Percentiles rank a stretch among this genome's conserved stretches.
Conservation (phyloP, 2,113 vertebrate species). For the Pachycephala philippinensis region DNA sequence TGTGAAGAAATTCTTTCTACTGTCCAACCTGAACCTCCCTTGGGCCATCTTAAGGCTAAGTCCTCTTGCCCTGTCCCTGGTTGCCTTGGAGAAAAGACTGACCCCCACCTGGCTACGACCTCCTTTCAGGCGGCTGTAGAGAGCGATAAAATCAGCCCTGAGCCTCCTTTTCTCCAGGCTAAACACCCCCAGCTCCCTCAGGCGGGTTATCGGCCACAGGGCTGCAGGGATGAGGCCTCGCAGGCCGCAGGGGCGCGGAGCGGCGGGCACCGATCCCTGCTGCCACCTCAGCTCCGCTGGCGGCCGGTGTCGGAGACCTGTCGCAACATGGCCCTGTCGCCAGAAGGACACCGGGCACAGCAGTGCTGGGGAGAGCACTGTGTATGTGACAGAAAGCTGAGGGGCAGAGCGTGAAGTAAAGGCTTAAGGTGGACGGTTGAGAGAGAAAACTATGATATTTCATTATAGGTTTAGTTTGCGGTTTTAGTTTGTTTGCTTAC, state of each 20-base stretch:
- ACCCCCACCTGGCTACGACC: neutral
- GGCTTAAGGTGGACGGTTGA: neutral
- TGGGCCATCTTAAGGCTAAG: no score
- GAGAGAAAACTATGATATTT: rapidly evolving
- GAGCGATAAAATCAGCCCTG: rapidly evolving
- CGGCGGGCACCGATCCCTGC: rapidly evolving
- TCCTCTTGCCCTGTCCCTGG: rapidly evolving
- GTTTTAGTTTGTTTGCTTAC: no score
- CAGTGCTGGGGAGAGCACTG: neutral
- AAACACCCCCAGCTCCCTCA: neutral
- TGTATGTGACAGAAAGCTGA: no score
- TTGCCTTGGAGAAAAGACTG: neutral
- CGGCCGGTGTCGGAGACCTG: rapidly evolving
- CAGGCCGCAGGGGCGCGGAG: rapidly evolving
- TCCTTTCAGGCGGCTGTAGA: no score
- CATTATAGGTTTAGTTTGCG: no score
- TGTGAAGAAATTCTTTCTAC: neutral
- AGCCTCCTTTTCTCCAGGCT: neutral
- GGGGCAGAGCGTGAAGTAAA: neutral
- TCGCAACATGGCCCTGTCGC: rapidly evolving
- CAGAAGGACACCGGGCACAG: rapidly evolving
- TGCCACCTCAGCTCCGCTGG: neutral
- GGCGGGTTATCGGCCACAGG: rapidly evolving
- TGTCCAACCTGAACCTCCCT: no score
- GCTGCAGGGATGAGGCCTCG: rapidly evolving